Evolutionary conservation across 2,113 vertebrate genomes (phyloP), one percentile per base, ranked within the genome.

Genomic region (Diphyllodes magnificus): DNA sequence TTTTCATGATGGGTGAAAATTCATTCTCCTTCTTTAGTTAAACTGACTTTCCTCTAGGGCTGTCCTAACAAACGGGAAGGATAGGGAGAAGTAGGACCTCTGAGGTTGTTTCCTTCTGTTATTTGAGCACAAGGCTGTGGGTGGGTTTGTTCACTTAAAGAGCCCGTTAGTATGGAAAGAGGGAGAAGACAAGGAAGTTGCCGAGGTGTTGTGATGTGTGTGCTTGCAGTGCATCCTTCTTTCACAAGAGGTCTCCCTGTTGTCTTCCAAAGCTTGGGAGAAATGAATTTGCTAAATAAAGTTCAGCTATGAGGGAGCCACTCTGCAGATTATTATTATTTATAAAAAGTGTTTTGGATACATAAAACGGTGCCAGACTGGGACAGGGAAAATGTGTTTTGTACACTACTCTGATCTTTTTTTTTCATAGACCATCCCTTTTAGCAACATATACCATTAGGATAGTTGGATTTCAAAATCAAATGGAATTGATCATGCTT

Each of bases 211-310:
- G 24, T 6, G 31, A 4, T 59, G 9, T 6, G 24, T n/a, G 42
- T 69, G 19, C 31, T 80, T 82, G 85, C 63, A 82, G 45, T 85
- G 13, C 23, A 17, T 20, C 4, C 1, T 11, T 84, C 8, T 59
- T 76, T 61, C 92, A 73, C 64, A 50, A 88, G 92, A 94, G 82
- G 82, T 70, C 90, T 73, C 60, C 75, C 61, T 72, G 14, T 27
- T 15, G 13, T 70, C n/a, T 86, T 33, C 27, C 54, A 82, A 76
- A 77, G 30, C 68, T 50, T 2, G 0, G 7, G 13, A 1, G 6
- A 77, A 21, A 21, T 44, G 40, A 50, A 20, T 37, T 57, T 30
- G 3, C 1, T 33, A 13, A 21, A 45, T 56, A 57, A 65, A 22
- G 15, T 39, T 37, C 30, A 65, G 22, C 42, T 44, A 30, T 18